Conservation (phyloP, 2,113 vertebrate species). For the Carassius gibelio region DNA sequence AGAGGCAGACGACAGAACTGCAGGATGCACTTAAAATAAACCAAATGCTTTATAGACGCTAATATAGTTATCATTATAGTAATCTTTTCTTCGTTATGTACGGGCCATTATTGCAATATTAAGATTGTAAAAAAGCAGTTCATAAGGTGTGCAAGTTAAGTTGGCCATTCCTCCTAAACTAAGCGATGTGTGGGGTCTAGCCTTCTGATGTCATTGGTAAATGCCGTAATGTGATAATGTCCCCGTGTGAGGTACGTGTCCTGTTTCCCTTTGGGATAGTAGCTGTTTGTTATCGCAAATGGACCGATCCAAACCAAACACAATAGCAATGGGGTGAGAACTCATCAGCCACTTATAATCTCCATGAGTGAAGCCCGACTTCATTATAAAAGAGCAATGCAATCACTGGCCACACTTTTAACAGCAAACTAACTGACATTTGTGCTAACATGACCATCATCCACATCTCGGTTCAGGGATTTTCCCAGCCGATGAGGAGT, state of each 20-base stretch:
- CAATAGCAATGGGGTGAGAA: slow-evolving; percentile 8
- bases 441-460: neutral
- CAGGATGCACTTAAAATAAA: neutral
- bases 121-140: neutral
- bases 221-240: slow-evolving; percentile 52
- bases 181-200: slow-evolving; percentile 54
- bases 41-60: neutral
- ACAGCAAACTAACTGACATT: slow-evolving; percentile 20
- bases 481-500: neutral
- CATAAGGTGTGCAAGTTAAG: slow-evolving; percentile 46
- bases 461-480: neutral
- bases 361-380: slow-evolving; percentile 13
- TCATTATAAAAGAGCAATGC: slow-evolving; percentile 5
- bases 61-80: neutral
- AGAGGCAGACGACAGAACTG: neutral
- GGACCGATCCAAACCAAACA: slow-evolving; percentile 49
- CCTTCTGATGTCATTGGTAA: slow-evolving; percentile 46
- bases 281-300: slow-evolving; percentile 55
- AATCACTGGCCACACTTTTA: neutral
- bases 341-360: slow-evolving; percentile 34
- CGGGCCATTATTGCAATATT: neutral
- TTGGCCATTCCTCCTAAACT: neutral
- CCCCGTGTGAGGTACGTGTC: slow-evolving; percentile 47
- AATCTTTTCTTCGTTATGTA: neutral
- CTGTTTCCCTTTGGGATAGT: slow-evolving; percentile 47